These are phyloP conservation scores for Ameiurus melas DNA, from an alignment of 2,113 vertebrate genomes.

Conservation along the genomic window DNA sequence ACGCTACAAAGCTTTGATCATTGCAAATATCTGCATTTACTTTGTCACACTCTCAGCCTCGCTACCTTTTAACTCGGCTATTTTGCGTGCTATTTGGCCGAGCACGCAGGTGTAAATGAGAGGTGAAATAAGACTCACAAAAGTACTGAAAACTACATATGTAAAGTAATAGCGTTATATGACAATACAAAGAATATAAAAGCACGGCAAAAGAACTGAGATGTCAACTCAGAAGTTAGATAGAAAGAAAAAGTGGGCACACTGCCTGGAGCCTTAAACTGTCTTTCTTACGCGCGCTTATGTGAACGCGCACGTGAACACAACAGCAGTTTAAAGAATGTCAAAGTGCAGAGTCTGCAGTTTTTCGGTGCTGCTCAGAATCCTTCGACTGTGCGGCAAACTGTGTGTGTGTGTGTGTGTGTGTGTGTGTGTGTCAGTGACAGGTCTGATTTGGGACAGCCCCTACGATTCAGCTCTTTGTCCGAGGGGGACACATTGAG, in stretches of 20 bases:
- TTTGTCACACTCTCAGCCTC: slow-evolving; percentile 18
- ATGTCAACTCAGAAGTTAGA: slow-evolving; percentile 10
- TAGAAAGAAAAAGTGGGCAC: neutral
- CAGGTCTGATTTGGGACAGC: slow-evolving; percentile 75
- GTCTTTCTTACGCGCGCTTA: neutral
- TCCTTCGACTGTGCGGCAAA: slow-evolving; percentile 18
- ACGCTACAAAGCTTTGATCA: slow-evolving; percentile 46
- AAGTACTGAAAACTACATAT: slow-evolving; percentile 11
- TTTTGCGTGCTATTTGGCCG: slow-evolving; percentile 32
- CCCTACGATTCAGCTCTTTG: slow-evolving; percentile 75
- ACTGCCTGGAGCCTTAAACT: neutral
- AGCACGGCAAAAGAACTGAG: neutral
- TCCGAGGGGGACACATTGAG: slow-evolving; percentile 72
- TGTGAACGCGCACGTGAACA: neutral
- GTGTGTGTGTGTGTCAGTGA: slow-evolving; percentile 68
- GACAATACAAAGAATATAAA: slow-evolving; percentile 9
- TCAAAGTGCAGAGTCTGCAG: slow-evolving; percentile 48
- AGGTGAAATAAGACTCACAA: slow-evolving; percentile 4
- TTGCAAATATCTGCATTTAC: slow-evolving; percentile 48
- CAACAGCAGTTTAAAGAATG: slow-evolving; percentile 2
- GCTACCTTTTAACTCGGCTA: slow-evolving; percentile 40
- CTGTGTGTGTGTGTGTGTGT: slow-evolving; percentile 48
- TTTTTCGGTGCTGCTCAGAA: slow-evolving; percentile 31
- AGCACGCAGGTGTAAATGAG: slow-evolving; percentile 23
- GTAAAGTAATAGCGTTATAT: neutral